A percentile compares a stretch with the other conserved stretches of the same genome.
These are phyloP conservation scores for Apomyelois bistriatella DNA, from an alignment of 2,888 invertebrate species.

Conservation along the genomic window DNA sequence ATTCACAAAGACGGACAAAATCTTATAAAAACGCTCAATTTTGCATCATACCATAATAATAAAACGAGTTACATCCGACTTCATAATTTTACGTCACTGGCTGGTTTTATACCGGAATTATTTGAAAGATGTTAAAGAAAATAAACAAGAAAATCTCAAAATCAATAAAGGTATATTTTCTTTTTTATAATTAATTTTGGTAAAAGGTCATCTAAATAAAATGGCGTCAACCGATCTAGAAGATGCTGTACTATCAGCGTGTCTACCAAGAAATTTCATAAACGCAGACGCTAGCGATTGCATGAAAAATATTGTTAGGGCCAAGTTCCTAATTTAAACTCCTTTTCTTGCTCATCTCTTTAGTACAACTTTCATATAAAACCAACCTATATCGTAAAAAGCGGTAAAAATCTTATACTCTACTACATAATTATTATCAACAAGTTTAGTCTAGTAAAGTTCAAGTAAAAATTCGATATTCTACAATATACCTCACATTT, in stretches of 20 bases:
- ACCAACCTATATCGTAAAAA: not conserved
- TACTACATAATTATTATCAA: not conserved
- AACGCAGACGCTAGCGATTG: too few relatives aligned
- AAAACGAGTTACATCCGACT: conserved; percentile 46
- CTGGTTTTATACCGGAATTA: not conserved
- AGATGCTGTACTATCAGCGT: too few relatives aligned
- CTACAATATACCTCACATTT: not conserved
- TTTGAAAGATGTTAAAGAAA: not conserved
- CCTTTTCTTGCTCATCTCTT: too few relatives aligned
- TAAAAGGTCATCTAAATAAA: too few relatives aligned
- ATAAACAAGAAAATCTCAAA: not conserved
- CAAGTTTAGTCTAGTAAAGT: not conserved
- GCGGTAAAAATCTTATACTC: not conserved
- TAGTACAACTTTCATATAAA: not conserved
- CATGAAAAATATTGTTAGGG: too few relatives aligned
- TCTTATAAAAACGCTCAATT: conserved; percentile 15
- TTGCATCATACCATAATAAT: conserved; percentile 53
- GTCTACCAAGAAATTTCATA: too few relatives aligned
- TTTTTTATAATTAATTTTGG: too few relatives aligned
- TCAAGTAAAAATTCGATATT: not conserved
- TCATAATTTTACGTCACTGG: conserved; percentile 34
- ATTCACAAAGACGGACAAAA: conserved; percentile 26
- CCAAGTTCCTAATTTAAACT: too few relatives aligned
- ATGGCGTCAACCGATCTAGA: too few relatives aligned
- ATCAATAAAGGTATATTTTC: too few relatives aligned